Conservation (phyloP, 2,888 invertebrate species). For the Amblyteles armatorius region DNA sequence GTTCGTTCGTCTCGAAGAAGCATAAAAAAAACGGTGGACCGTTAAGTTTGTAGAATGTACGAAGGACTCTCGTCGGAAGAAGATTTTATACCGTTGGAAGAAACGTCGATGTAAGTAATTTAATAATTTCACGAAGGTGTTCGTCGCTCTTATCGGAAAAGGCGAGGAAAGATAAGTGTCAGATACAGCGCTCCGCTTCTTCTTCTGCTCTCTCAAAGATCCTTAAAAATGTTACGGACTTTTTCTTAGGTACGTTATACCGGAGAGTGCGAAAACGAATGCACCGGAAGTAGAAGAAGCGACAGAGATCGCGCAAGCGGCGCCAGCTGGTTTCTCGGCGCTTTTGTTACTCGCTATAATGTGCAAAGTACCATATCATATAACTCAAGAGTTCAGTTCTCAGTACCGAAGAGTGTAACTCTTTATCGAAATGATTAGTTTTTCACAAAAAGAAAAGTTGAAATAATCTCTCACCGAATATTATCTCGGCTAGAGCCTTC, state of each 20-base stretch:
- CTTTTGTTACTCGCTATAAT: slow-evolving; percentile 10
- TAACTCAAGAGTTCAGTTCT: neutral
- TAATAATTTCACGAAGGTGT: slow-evolving; percentile 12
- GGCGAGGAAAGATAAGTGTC: slow-evolving; percentile 24
- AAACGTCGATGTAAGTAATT: slow-evolving; percentile 10
- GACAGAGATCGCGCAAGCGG: slow-evolving; percentile 23
- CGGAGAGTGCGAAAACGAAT: neutral
- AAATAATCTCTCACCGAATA: neutral
- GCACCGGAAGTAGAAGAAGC: slow-evolving; percentile 32
- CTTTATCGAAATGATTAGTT: neutral
- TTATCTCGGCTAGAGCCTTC: too few species aligned
- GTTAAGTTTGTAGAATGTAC: neutral
- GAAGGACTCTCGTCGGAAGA: neutral
- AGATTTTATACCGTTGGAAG: neutral
- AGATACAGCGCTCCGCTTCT: slow-evolving; percentile 12
- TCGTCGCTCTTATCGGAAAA: slow-evolving; percentile 6
- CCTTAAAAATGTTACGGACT: slow-evolving; percentile 46
- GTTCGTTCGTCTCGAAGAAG: neutral
- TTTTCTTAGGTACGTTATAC: slow-evolving; percentile 17
- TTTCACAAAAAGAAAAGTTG: too few species aligned
- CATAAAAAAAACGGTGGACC: neutral
- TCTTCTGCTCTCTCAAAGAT: slow-evolving; percentile 8
- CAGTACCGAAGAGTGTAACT: neutral
- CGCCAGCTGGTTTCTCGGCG: slow-evolving; percentile 49
- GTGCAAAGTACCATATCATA: neutral